phyloP scores from a whole-genome alignment of 2,113 vertebrate species.

The Equus quagga region DNA sequence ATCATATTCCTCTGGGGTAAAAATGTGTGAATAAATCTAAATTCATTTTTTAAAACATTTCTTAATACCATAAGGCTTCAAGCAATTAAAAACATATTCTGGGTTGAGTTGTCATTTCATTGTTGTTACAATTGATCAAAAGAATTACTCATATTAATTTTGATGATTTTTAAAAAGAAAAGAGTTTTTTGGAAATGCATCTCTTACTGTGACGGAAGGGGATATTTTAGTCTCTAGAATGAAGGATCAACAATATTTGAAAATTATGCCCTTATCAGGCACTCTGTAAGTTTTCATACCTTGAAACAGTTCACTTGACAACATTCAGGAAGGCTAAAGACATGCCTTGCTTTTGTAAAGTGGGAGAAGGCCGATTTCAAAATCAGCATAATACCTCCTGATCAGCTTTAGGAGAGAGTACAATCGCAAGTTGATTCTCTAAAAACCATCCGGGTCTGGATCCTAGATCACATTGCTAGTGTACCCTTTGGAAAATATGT shows the following conservation, averaged over 20 bases:
- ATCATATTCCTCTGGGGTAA: background rate
- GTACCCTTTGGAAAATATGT: background rate
- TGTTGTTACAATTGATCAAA: background rate
- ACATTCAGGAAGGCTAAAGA: background rate
- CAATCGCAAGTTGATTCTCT: background rate
- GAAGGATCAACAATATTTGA: background rate
- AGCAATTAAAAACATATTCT: background rate
- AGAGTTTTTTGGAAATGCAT: background rate
- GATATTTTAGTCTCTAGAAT: background rate
- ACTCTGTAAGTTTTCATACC: background rate
- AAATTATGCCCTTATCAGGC: background rate
- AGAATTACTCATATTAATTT: background rate
- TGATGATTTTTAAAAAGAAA: background rate
- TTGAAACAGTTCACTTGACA: background rate
- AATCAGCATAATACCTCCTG: background rate
- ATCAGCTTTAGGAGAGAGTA: background rate
- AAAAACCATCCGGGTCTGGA: background rate
- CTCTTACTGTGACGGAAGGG: background rate
- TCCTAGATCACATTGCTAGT: background rate
- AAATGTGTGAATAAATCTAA: background rate
- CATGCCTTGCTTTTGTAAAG: background rate
- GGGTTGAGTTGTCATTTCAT: background rate
- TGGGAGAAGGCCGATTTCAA: background rate
- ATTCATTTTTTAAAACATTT: background rate
- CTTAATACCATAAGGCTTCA: background rate